These are phyloP conservation scores for Acrobasis repandana DNA, from an alignment of 2,888 invertebrate genomes.

Conservation along the genomic window DNA sequence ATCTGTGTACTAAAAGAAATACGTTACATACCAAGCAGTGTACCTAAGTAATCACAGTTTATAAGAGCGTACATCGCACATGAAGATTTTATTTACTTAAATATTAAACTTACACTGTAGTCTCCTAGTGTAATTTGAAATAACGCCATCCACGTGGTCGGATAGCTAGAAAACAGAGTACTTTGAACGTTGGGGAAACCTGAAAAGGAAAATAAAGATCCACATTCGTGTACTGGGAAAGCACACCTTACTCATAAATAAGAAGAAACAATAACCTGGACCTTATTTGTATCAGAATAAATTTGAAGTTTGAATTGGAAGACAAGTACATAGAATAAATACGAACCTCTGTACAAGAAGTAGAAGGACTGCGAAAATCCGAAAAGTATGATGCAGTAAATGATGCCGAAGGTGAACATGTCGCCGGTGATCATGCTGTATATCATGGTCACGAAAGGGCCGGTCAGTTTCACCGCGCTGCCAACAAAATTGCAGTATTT, in stretches of 20 bases:
- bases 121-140: conserved; percentile 99
- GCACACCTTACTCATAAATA: too few relatives aligned
- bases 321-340: neutral
- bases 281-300: too few relatives aligned
- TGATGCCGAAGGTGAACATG: conserved; percentile 99
- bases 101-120: conserved; percentile 90
- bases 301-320: too few relatives aligned
- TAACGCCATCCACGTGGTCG: conserved; percentile 98
- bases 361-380: conserved; percentile 98
- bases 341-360: conserved; percentile 93
- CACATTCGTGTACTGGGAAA: too few relatives aligned
- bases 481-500: neutral
- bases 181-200: conserved; percentile 91
- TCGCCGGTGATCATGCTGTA: conserved; percentile 99
- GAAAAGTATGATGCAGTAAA: conserved; percentile 96
- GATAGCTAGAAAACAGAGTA: conserved; percentile 92
- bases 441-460: conserved; percentile 99
- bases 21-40: neutral
- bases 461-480: conserved; percentile 96
- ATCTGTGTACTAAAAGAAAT: conserved; percentile 91
- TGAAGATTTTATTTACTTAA: too few relatives aligned
- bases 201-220: conserved; percentile 39
- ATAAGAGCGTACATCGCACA: too few relatives aligned
- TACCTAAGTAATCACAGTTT: neutral
- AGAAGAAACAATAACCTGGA: too few relatives aligned